Base-by-base conservation (phyloP, 2,888 invertebrate genomes). In the Pardosa pseudoannulata region DNA sequence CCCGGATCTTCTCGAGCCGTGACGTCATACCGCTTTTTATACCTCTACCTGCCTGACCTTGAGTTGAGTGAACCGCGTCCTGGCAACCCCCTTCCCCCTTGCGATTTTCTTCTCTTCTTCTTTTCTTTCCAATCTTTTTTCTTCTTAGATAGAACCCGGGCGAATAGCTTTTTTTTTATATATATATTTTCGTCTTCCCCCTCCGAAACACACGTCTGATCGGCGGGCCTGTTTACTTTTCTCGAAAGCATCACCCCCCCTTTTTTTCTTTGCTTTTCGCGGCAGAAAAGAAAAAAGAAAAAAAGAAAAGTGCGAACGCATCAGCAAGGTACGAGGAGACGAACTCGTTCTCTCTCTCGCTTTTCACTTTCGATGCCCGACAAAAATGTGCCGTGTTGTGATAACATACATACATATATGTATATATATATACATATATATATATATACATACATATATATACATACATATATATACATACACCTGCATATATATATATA, bases 31-130 rank as follows among this genome's bases (percentile, higher is more conserved):
- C n/a, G n/a, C n/a, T n/a, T n/a, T n/a, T n/a, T n/a, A n/a, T 56
- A 56, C 56, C 56, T 56, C 56, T 56, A 56, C 56, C 56, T 56
- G 56, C 23, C 56, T 56, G 56, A 56, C 56, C 56, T 56, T 56
- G 56, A 56, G 56, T 56, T 56, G 56, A 56, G 56, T 56, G 56
- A 56, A 56, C 56, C 56, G 56, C 56, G 56, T 56, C 56, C 56
- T 56, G 56, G 5, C 19, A 56, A 23, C 23, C 56, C 56, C 56
- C 11, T 11, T 11, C 56, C 56, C 56, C 56, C 16, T 3, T 6
- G 1, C 2, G 9, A 16, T 16, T 46, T 16, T 16, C 6, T 46
- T 5, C 16, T 46, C 16, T 46, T 46, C 16, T 11, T 13, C 5
- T 56, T 56, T 56, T 56, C 16, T 23, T 23, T 23, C 16, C 46